Conservation (phyloP, 2,797 vertebrate species). For the Eulemur mongoz region DNA sequence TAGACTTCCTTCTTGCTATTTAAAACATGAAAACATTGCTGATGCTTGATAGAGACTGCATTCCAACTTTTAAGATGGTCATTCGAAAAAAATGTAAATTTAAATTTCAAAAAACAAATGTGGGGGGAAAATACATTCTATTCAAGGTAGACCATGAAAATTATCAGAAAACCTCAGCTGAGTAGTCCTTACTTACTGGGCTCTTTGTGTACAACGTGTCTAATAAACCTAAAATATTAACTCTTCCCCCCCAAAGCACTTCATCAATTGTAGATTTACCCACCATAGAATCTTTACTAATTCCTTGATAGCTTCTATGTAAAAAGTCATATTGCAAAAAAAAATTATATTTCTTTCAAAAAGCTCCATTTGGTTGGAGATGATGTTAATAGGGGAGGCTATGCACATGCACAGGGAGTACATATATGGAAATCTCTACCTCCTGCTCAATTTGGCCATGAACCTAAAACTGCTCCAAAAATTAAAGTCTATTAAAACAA, state of each 20-base stretch:
- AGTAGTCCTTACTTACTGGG: not conserved
- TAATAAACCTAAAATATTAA: not conserved
- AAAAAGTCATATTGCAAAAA: not conserved
- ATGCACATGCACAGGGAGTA: not conserved
- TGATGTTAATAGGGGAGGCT: not conserved
- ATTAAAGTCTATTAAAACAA: not conserved
- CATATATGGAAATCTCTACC: not conserved
- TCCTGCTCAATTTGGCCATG: not conserved
- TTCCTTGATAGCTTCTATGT: not conserved
- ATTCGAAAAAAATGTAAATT: not conserved
- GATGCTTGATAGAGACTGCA: not conserved
- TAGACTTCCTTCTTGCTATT: not conserved
- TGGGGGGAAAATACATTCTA: not conserved
- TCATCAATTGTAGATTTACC: not conserved
- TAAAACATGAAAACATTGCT: not conserved
- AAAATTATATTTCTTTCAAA: not conserved
- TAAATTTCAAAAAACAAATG: not conserved
- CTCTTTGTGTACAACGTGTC: not conserved
- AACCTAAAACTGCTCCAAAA: constrained; percentile 18
- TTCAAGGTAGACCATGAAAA: not conserved
- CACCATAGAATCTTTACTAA: not conserved
- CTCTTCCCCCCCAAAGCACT: not conserved
- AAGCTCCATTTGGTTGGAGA: not conserved
- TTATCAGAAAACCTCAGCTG: not conserved
- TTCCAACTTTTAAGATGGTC: not conserved